These are phyloP conservation scores for Nephrotoma appendiculata DNA, from an alignment of 2,888 invertebrate genomes.

Conservation along the genomic window DNA sequence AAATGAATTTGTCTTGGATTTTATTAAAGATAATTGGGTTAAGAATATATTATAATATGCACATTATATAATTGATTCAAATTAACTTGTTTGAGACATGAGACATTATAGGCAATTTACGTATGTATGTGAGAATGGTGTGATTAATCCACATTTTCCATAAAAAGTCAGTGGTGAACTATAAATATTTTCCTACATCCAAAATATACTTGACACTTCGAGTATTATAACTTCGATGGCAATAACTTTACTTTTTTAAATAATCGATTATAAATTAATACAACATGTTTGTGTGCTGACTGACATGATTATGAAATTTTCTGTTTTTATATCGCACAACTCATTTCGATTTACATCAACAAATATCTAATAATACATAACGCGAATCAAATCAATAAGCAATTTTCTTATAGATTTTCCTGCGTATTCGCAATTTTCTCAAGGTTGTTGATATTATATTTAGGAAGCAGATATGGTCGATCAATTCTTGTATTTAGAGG, in stretches of 20 bases:
- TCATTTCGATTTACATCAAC: neutral
- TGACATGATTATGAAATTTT: neutral
- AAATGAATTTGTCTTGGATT: neutral
- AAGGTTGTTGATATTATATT: neutral
- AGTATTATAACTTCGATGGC: neutral
- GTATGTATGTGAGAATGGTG: neutral
- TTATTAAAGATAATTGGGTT: neutral
- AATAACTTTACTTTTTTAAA: neutral
- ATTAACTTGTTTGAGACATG: neutral
- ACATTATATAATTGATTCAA: neutral
- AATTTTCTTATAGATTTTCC: neutral
- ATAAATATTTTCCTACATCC: neutral
- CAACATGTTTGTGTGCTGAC: neutral
- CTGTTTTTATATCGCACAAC: neutral
- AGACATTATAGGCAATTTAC: neutral
- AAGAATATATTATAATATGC: neutral
- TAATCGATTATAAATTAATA: neutral
- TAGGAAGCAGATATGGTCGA: neutral
- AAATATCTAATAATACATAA: neutral
- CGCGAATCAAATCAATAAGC: neutral
- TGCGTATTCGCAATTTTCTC: neutral
- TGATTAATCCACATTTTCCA: neutral
- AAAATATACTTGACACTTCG: neutral
- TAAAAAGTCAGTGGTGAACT: neutral
- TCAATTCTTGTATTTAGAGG: neutral